Evolutionary conservation across 2,888 invertebrate genomes (phyloP).

Genomic region (Eupithecia vulgata): DNA sequence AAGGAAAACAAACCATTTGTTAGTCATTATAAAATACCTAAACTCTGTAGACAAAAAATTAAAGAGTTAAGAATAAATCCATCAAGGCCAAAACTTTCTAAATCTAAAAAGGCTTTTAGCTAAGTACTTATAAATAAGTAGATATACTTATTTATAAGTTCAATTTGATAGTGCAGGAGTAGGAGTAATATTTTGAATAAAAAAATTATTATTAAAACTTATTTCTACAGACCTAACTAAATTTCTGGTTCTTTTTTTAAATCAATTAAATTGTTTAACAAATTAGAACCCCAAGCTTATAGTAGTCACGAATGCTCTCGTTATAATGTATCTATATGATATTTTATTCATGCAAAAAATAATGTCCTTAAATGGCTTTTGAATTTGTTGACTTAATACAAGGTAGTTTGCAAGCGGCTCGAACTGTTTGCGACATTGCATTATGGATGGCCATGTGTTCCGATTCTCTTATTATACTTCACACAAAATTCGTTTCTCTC

Average conservation of each 20-base stretch:
- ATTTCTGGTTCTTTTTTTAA: constrained; percentile 15
- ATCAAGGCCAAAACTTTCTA: background rate
- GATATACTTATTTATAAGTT: no score
- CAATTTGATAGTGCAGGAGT: background rate
- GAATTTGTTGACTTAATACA: constrained; percentile 82
- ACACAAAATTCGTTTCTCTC: constrained; percentile 54
- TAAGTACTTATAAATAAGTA: no score
- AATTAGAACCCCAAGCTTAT: constrained; percentile 37
- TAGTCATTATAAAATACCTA: background rate
- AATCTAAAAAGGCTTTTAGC: background rate
- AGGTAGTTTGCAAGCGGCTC: constrained; percentile 74
- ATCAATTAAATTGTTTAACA: constrained; percentile 39
- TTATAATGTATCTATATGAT: constrained; percentile 78
- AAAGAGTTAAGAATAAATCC: background rate
- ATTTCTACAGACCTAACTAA: background rate
- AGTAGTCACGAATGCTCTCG: constrained; percentile 47
- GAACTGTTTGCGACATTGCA: constrained; percentile 67
- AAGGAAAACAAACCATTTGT: background rate
- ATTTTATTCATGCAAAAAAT: constrained; percentile 78
- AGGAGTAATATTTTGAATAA: background rate
- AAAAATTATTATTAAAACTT: background rate
- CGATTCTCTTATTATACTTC: constrained; percentile 68
- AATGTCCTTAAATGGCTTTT: constrained; percentile 77
- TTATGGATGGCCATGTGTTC: constrained; percentile 69
- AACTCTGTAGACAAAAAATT: background rate